phyloP scores from a whole-genome alignment of 2,797 vertebrate genomes.

The Anas flavirostris region DNA sequence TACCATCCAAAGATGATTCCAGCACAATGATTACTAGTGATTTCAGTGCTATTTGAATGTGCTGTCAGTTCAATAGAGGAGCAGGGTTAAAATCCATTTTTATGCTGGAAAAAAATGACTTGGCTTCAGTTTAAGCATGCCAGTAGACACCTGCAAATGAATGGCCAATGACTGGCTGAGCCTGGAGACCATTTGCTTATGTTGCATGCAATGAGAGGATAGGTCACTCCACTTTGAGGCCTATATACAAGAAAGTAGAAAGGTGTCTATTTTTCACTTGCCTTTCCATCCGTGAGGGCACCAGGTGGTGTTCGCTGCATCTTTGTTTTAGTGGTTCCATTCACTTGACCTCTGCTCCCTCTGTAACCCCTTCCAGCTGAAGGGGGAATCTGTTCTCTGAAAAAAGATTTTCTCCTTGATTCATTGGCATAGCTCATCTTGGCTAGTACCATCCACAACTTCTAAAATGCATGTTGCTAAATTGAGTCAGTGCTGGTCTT shows the following conservation, averaged over 20 bases:
- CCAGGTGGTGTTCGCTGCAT: not conserved
- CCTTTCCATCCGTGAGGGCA: accelerated
- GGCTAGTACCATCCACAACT: not conserved
- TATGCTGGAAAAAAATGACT: not conserved
- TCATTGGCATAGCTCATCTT: not conserved
- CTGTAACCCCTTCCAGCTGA: not conserved
- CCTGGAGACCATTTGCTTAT: not conserved
- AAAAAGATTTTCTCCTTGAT: not conserved
- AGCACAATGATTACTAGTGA: not conserved
- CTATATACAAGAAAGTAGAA: not conserved
- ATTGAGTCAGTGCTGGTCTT: not conserved
- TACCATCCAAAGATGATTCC: not conserved
- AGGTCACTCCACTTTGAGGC: not conserved
- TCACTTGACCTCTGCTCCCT: not conserved
- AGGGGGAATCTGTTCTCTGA: not conserved
- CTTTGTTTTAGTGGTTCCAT: not conserved
- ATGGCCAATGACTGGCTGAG: not conserved
- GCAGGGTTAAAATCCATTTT: not conserved
- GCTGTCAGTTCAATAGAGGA: not conserved
- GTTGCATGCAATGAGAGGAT: not conserved
- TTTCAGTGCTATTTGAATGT: not conserved
- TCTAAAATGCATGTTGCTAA: not conserved
- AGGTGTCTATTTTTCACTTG: not conserved
- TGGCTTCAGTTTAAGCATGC: not conserved
- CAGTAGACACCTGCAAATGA: not conserved